phyloP scores from a whole-genome alignment of 1,140 invertebrate genomes.

The Aphis gossypii region DNA sequence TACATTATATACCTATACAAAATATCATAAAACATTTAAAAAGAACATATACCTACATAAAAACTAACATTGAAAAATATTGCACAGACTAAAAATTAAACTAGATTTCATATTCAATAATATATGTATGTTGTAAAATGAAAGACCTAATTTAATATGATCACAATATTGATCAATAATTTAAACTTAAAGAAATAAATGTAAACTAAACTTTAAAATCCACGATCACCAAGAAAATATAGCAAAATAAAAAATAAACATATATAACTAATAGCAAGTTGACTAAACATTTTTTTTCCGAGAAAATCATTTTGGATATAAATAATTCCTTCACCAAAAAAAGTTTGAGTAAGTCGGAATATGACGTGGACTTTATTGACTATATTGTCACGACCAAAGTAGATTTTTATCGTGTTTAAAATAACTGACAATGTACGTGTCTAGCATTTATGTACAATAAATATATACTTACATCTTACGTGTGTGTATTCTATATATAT shows the following conservation, averaged over 20 bases:
- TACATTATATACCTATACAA: background rate
- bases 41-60: background rate
- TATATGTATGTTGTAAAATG: background rate
- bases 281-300: background rate
- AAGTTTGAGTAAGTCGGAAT: background rate
- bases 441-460: background rate
- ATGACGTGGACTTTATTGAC: background rate
- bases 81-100: background rate
- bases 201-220: background rate
- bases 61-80: background rate
- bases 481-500: background rate
- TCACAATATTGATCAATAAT: background rate
- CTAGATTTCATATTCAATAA: background rate
- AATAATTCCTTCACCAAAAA: background rate
- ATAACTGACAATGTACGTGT: slow-evolving; percentile 31
- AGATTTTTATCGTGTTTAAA: slow-evolving; percentile 39
- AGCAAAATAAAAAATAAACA: background rate
- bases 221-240: background rate
- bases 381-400: slow-evolving; percentile 17
- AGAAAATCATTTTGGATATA: background rate
- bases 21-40: background rate
- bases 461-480: background rate
- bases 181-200: background rate
- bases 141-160: background rate
- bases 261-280: background rate